Evolutionary conservation across 2,797 vertebrate genomes (phyloP), one percentile per base, ranked within the genome.

Genomic region (Monodelphis domestica): DNA sequence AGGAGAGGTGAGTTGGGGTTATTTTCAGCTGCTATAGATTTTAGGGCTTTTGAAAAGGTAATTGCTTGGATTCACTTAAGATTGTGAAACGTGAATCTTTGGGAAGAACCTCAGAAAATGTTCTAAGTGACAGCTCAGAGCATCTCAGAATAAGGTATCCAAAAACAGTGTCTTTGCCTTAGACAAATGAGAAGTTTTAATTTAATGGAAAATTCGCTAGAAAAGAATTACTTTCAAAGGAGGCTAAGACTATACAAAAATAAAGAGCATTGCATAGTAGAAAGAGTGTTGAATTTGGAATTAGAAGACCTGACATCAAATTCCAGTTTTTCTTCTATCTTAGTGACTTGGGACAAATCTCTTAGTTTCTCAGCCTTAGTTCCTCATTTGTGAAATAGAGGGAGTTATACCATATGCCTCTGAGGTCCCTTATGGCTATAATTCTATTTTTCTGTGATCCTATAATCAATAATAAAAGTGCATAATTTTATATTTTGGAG

Each of bases 1-100:
- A 29, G 51, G 50, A 53, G 17, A 53, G 28, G 50, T 12, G 95
- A 91, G n/a, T 84, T 52, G 12, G 91, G 45, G 87, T 91, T 90
- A 88, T 95, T 96, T 91, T 92, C 88, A 93, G 90, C 91, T 90
- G 24, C 93, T 95, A 33, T 88, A 54, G 53, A 57, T 78, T 78
- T 54, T 87, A 89, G 84, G 54, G 38, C 89, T 91, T 90, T 55
- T 53, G 21, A 88, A 38, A 92, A 12, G 63, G 28, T 78, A 53
- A 45, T 92, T 89, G 88, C 93, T 28, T 87, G 91, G 70, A 55
- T 95, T 95, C 92, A 84, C 38, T 59, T 95, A 53, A 91, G 84
- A 91, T 94, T 90, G 92, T 91, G 70, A 93, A 95, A 93, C 94
- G 54, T 52, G 51, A 91, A 53, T 95, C 78, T 45, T 54, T 5